A percentile compares a stretch with the other conserved stretches of the same genome.
Conservation (phyloP, 2,888 invertebrate species). For the Yponomeuta malinellus region DNA sequence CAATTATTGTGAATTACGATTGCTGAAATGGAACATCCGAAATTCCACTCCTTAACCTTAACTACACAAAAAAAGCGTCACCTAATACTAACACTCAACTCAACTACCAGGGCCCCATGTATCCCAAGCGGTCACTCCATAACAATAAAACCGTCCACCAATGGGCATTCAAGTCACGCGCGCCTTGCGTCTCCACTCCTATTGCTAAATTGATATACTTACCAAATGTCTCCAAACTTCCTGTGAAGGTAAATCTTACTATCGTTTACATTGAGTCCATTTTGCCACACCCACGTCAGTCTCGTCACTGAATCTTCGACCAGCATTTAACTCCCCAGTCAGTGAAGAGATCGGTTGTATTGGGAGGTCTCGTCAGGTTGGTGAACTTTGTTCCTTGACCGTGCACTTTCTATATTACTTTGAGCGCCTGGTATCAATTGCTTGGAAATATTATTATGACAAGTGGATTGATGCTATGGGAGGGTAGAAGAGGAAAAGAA, state of each 20-base stretch:
- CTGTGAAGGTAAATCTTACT: slow-evolving; percentile 24
- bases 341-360: neutral
- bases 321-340: neutral
- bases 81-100: neutral
- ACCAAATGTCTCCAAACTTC: slow-evolving; percentile 27
- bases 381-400: slow-evolving; percentile 41
- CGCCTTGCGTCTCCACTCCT: slow-evolving; percentile 56
- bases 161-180: slow-evolving; percentile 63
- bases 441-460: slow-evolving; percentile 58
- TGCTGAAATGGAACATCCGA: neutral
- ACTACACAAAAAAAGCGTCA: neutral
- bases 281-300: slow-evolving; percentile 23
- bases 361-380: slow-evolving; percentile 28
- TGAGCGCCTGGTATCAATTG: slow-evolving; percentile 64
- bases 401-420: slow-evolving; percentile 47
- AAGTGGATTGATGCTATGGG: slow-evolving; percentile 22
- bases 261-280: slow-evolving; percentile 29
- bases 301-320: neutral
- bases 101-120: neutral
- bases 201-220: slow-evolving; percentile 70
- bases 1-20: neutral
- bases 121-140: slow-evolving; percentile 57
- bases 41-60: neutral
- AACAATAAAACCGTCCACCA: slow-evolving; percentile 59
- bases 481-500: neutral